Base-by-base conservation (phyloP, 2,113 vertebrate genomes). In the Zosterops lateralis region DNA sequence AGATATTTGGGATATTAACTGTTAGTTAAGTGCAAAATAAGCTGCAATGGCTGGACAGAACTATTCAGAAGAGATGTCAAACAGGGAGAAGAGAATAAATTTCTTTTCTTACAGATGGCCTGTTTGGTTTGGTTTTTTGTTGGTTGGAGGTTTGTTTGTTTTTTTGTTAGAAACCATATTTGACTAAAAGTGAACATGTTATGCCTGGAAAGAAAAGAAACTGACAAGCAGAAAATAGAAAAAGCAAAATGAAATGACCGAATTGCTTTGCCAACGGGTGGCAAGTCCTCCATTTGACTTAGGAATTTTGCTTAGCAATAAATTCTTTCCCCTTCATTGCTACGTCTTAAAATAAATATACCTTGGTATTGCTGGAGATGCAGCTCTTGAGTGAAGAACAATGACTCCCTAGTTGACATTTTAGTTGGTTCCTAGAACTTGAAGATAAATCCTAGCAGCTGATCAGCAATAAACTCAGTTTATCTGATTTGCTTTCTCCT, bases 391-490 rank as follows among this genome's bases (percentile, higher is more conserved):
- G 32, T 67, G 68, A 64, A 80, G 82, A 86, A 51, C 58, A 73
- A 32, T 42, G 64, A 81, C 60, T 76, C 32, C 66, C 51, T 53
- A 28, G 42, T 1, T 70, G 58, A 64, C 4, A 0, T 80, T 90
- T 84, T 34, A 88, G 64, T 61, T 29, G n/a, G 14, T 66, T 91
- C 50, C 61, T 84, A 74, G 57, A 93, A 92, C 31, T 62, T 90
- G 65, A 85, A 92, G 86, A 90, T 62, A 92, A 92, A 88, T 87
- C 38, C 77, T 88, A 74, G 36, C 38, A 81, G 44, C 54, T 79
- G 84, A 93, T 93, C 89, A 93, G 51, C 76, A 91, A 91, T 87
- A 80, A 94, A 79, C 75, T 84, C 48, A 58, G 48, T 83, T 92
- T 75, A 87, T 84, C 78, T 94, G 84, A 83, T 92, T 89, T 80